Conservation (phyloP, 2,113 vertebrate genomes). For the Takifugu flavidus region DNA sequence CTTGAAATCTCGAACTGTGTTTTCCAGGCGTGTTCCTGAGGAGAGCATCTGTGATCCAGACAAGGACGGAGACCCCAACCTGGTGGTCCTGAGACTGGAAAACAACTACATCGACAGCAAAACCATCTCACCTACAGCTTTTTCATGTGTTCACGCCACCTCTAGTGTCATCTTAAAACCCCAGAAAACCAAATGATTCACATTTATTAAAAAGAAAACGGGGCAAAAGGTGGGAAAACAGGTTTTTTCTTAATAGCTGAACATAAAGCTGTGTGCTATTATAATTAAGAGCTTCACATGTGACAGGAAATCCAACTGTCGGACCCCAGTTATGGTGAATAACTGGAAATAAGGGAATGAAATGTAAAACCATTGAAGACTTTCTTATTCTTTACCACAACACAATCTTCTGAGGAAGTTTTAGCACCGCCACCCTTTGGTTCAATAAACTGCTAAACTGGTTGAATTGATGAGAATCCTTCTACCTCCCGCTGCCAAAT, state of each 20-base stretch:
- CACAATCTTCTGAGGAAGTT: no score
- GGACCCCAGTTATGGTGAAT: background rate
- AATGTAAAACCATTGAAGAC: background rate
- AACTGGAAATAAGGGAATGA: background rate
- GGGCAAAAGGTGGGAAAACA: background rate
- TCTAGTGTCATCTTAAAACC: constrained; percentile 88
- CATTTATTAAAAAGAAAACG: constrained; percentile 4
- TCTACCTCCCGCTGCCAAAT: no score
- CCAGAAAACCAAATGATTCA: constrained; percentile 79
- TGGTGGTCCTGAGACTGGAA: constrained; percentile 88
- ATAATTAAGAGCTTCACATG: background rate
- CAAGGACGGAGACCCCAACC: constrained; percentile 72
- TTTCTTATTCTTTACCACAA: background rate
- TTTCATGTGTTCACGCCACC: constrained; percentile 88
- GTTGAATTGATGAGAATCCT: no score
- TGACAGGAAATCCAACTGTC: background rate
- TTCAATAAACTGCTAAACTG: no score
- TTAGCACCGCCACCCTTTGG: no score
- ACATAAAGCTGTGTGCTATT: no score
- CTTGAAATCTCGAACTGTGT: background rate
- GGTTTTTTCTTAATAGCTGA: background rate
- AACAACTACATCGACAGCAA: constrained; percentile 87
- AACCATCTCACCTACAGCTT: constrained; percentile 81
- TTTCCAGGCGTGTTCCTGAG: constrained; percentile 78
- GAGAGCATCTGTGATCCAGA: constrained; percentile 82